Evolutionary conservation across 1,140 invertebrate species (phyloP).

Genomic region (Drosophila micromelanica): DNA sequence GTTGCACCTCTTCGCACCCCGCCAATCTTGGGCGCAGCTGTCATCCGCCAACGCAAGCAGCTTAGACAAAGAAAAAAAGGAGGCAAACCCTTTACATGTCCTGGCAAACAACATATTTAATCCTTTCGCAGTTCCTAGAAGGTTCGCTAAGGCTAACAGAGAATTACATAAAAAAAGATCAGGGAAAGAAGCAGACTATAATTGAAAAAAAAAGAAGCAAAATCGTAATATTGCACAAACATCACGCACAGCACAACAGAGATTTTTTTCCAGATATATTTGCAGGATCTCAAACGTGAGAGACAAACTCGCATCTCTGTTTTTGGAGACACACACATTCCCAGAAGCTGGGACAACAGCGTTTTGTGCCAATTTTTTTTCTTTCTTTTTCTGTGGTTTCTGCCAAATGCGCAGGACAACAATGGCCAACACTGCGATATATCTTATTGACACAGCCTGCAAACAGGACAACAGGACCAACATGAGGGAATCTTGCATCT

Average conservation of each 20-base stretch:
- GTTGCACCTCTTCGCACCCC: background rate
- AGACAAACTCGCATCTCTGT: constrained; percentile 35
- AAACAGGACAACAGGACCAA: constrained; percentile 1
- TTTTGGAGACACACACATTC: constrained; percentile 42
- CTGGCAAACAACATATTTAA: constrained; percentile 37
- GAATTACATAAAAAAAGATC: constrained; percentile 59
- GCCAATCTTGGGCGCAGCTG: constrained; percentile 22
- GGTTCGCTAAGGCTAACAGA: background rate
- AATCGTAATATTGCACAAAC: constrained; percentile 75
- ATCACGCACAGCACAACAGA: constrained; percentile 52
- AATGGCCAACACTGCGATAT: constrained; percentile 34
- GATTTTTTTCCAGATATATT: constrained; percentile 51
- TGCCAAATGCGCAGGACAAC: constrained; percentile 31
- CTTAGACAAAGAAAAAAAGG: background rate
- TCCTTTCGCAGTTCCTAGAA: constrained; percentile 62
- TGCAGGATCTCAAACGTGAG: constrained; percentile 55
- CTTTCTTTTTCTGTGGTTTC: constrained; percentile 53
- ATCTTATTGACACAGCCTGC: constrained; percentile 50
- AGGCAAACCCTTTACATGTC: constrained; percentile 28
- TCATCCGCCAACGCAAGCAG: constrained; percentile 14
- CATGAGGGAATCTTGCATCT: background rate
- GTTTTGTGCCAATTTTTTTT: constrained; percentile 67
- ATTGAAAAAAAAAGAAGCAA: constrained; percentile 25
- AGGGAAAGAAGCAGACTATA: background rate
- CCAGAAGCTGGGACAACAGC: constrained; percentile 57